Evolutionary conservation across 2,113 vertebrate species (phyloP).

Genomic region (Acrocephalus arundinaceus): DNA sequence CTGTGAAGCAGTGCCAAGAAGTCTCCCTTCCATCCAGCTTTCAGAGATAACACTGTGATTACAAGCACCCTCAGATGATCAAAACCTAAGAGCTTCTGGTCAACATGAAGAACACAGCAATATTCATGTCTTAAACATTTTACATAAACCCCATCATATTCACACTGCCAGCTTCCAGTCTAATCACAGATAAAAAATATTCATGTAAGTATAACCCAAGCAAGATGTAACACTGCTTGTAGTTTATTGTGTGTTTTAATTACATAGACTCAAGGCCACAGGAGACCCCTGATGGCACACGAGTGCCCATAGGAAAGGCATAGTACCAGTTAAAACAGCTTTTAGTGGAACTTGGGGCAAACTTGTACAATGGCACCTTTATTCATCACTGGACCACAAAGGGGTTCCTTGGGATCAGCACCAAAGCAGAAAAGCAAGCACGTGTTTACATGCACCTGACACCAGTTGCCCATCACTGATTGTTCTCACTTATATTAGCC

Average conservation of each 20-base stretch:
- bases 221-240: not conserved
- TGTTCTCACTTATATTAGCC: not conserved
- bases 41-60: not conserved
- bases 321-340: not conserved
- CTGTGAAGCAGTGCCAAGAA: not conserved
- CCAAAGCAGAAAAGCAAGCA: not conserved
- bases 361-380: not conserved
- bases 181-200: not conserved
- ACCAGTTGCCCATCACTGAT: fast-evolving
- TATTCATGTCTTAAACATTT: not conserved
- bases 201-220: not conserved
- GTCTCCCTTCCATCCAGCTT: not conserved
- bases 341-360: not conserved
- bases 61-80: not conserved
- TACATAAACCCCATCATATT: not conserved
- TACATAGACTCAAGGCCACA: too few relatives aligned
- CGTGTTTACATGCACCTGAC: not conserved
- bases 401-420: not conserved
- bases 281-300: fast-evolving
- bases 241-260: not conserved
- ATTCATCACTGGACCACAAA: not conserved
- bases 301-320: fast-evolving
- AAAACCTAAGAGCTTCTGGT: not conserved
- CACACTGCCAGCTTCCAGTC: not conserved
- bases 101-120: not conserved